phyloP scores from a whole-genome alignment of 2,888 invertebrate genomes.

The Leptogaster cylindrica region DNA sequence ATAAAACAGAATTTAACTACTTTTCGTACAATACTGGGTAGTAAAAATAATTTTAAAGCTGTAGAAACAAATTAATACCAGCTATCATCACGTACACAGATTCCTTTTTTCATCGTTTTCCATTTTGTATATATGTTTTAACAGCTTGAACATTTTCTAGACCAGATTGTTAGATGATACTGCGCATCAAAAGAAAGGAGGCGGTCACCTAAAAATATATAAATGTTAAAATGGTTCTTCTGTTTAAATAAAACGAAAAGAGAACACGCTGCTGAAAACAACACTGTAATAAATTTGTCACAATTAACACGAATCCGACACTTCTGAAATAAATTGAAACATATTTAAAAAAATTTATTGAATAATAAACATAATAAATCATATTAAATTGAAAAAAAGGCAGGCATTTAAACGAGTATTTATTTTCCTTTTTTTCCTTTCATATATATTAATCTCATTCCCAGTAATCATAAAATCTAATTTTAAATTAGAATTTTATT shows the following conservation, averaged over 20 bases:
- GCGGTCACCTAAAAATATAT: constrained; percentile 28
- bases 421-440: constrained; percentile 23
- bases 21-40: constrained; percentile 28
- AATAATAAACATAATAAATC: constrained; percentile 22
- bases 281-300: too few species aligned
- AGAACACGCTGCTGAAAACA: background rate
- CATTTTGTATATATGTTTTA: background rate
- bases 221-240: constrained; percentile 14
- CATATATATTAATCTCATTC: constrained; percentile 32
- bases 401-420: constrained; percentile 35
- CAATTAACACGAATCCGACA: background rate
- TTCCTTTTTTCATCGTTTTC: constrained; percentile 1
- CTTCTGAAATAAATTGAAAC: background rate
- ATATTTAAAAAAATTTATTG: constrained; percentile 1
- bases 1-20: constrained; percentile 18
- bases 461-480: constrained; percentile 30
- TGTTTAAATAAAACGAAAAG: background rate
- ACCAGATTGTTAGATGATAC: too few species aligned
- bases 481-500: constrained; percentile 28
- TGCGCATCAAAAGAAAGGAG: constrained; percentile 7
- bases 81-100: constrained; percentile 1
- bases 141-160: too few species aligned
- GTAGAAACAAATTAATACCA: constrained; percentile 13
- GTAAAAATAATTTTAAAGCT: constrained; percentile 9
- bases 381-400: constrained; percentile 30